Conservation (phyloP, 92 coral and sea anemone species). For the Epizoanthus scotinus region DNA sequence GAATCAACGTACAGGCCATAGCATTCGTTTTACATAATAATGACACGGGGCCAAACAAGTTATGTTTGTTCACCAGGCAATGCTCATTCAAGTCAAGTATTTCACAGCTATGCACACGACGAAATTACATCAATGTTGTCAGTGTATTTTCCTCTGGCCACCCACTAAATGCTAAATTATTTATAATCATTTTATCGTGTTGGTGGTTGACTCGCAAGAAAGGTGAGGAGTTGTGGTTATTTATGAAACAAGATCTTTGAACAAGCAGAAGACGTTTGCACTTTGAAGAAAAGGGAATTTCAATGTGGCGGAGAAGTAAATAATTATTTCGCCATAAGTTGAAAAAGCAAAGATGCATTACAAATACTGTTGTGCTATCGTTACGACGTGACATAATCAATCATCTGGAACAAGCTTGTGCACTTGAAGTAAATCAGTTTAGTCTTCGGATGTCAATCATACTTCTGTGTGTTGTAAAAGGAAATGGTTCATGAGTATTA, state of each 20-base stretch:
- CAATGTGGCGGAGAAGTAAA: not conserved
- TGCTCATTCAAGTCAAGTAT: conserved; percentile 2
- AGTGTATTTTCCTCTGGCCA: not conserved
- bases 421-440: not conserved
- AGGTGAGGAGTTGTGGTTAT: conserved; percentile 18
- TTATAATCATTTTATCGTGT: conserved; percentile 26
- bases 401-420: not conserved
- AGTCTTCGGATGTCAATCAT: not conserved
- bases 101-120: not conserved
- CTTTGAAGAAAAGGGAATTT: conserved; percentile 5
- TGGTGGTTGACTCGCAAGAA: conserved; percentile 32
- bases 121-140: too few relatives aligned
- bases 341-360: conserved; percentile 20
- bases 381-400: not conserved
- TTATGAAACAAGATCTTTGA: conserved; percentile 28
- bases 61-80: conserved; percentile 26
- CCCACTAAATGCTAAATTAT: conserved; percentile 30
- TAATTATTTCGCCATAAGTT: not conserved
- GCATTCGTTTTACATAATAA: not conserved
- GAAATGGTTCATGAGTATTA: not conserved
- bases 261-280: conserved; percentile 7
- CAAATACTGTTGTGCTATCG: not conserved
- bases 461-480: not conserved
- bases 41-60: conserved; percentile 2
- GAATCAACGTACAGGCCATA: not conserved